Base-by-base conservation (phyloP, 2,113 vertebrate species). In the Prinia subflava region DNA sequence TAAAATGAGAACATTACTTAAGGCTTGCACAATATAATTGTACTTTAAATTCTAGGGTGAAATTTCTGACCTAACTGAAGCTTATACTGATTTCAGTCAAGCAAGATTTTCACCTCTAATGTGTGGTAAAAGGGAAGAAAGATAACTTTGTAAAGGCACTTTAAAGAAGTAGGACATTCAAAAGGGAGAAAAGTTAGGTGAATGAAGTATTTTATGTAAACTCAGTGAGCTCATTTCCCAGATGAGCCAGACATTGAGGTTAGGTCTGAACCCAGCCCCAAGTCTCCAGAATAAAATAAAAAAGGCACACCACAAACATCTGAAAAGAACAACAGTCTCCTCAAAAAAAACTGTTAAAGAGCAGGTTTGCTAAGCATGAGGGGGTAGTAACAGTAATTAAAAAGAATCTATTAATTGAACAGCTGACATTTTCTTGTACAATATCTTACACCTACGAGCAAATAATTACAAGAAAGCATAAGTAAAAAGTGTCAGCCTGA, bases 201-300 rank as follows among this genome's bases (percentile, higher is more conserved):
- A 91, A 63, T 15, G 37, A 77, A 93, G 55, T 88, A 88, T 88
- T 96, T 94, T 10, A 83, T 78, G 52, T 83, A 93, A 94, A 93
- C 76, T 92, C 68, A 25, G 64, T 90, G 93, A 94, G 92, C 68
- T 95, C 85, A 95, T 87, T 77, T 94, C 91, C 93, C 95, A 80
- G 87, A 83, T 65, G 82, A 95, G 92, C 33, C 76, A 84, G 83
- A 62, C 71, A 74, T 35, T 55, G 47, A 82, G 64, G 49, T 77
- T 92, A 92, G 65, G 83, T 91, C 92, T 89, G 68, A 92, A 67
- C 21, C 42, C 15, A 13, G 81, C 31, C 83, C 65, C 60, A 44
- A 44, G n/a, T 78, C 60, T 64, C 64, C 57, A 78, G 76, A 83
- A 94, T 42, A 84, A 87, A 91, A 64, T 0, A 68, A 65, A 79